Evolutionary conservation across 2,888 invertebrate species (phyloP), one percentile per base, ranked within the genome.

Genomic region (Xylota sylvarum): DNA sequence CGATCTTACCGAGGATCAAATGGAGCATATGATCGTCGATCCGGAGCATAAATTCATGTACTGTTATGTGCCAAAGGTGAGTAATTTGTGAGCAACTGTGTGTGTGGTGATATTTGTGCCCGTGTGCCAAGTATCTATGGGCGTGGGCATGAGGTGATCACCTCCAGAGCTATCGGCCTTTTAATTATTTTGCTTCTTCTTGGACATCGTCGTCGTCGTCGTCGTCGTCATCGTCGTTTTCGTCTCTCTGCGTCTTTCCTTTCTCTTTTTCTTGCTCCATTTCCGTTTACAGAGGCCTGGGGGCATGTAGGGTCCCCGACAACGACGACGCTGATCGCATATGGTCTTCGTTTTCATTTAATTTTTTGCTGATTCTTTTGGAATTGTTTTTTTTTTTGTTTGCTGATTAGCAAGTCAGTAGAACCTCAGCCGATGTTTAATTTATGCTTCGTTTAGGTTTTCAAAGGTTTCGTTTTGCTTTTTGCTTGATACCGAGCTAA

Each of bases 61-160:
- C 91, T 98, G 98, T 91, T 98, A 98, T 92, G 97, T 98, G 88
- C 98, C 98, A 80, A 98, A 98, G 95, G 97, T 97, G 94, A 94
- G 93, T 78, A 50, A 56, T 32, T 32, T 4, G 17, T 58, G n/a
- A n/a, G n/a, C n/a, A n/a, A n/a, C n/a, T n/a, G 32, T 4, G 4
- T 10, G 23, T 23, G 37, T 58, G 37, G 6, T 40, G 7, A 23
- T 10, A 23, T 23, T 23, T 3, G 40, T 37, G 19, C 67, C 17
- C 30, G 14, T 35, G 9, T 9, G 9, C 43, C 23, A 7, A 14
- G n/a, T 50, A n/a, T 23, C 23, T 23, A 35, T 37, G 65, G 19
- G 37, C 52, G 35, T 56, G 9, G 17, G 14, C 52, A 23, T 69
- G 30, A 43, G 37, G 52, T 73, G 72, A 60, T 72, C 35, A 30